A percentile compares a stretch with the other conserved stretches of the same genome.
phyloP scores from a whole-genome alignment of 2,797 vertebrate species.

The Sphenopsis melanotis region DNA sequence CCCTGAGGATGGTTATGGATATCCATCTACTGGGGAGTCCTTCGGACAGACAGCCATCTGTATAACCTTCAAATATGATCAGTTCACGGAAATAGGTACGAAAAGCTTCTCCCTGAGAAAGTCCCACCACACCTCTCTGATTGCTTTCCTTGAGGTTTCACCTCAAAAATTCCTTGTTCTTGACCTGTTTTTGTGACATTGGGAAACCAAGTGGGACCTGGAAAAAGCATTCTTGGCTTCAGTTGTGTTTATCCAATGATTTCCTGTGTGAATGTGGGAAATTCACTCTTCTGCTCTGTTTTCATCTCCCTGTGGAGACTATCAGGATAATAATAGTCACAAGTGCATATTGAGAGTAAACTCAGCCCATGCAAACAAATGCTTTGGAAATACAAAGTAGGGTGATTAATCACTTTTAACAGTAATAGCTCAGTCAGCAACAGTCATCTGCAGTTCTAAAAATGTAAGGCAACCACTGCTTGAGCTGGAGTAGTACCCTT shows the following conservation, averaged over 20 bases:
- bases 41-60: slow-evolving; percentile 86
- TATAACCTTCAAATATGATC: slow-evolving; percentile 83
- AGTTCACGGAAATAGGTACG: slow-evolving; percentile 83
- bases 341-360: not conserved
- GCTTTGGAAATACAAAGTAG: not conserved
- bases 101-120: not conserved
- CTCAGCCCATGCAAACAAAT: not conserved
- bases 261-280: slow-evolving; percentile 25
- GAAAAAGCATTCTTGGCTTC: not conserved
- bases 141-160: not conserved
- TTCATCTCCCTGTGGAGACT: not conserved
- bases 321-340: not conserved
- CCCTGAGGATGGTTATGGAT: slow-evolving; percentile 83
- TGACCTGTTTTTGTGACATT: not conserved
- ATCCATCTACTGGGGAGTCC: slow-evolving; percentile 81
- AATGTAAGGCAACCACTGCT: not conserved
- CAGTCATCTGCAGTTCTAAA: not conserved
- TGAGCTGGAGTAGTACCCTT: not conserved
- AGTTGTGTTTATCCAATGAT: not conserved
- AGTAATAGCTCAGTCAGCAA: not conserved
- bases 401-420: not conserved
- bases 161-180: not conserved
- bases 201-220: not conserved
- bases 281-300: not conserved
- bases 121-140: not conserved